Evolutionary conservation across 2,888 invertebrate species (phyloP).

Genomic region (Eucriotettix oculatus): DNA sequence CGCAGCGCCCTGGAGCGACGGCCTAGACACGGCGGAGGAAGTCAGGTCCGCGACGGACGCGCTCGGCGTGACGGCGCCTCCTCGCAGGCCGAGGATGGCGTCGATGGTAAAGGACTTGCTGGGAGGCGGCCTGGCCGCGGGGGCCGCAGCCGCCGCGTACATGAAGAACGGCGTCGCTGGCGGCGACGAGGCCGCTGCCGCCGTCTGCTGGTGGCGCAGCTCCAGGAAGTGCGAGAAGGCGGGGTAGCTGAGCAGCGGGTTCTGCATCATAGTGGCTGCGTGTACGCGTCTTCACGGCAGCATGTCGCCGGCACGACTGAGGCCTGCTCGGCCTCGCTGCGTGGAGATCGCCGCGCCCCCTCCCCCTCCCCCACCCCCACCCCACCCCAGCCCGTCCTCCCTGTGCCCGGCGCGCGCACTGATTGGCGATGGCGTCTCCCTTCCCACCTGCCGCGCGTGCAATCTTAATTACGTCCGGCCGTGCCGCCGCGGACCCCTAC

Average conservation of each 20-base stretch:
- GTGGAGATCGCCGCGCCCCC: background rate
- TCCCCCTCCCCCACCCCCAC: background rate
- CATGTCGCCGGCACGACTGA: background rate
- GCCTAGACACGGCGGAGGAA: background rate
- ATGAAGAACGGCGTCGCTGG: slow-evolving; percentile 3
- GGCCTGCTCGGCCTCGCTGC: background rate
- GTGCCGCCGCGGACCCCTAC: background rate
- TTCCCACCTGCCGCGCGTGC: background rate
- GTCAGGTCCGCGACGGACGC: slow-evolving; percentile 1
- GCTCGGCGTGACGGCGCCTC: background rate
- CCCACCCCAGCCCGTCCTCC: background rate
- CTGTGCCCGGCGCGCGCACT: background rate
- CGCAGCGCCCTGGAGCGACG: background rate
- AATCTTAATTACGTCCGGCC: too few species aligned
- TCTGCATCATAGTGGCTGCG: slow-evolving; percentile 16
- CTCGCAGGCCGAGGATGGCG: slow-evolving; percentile 55
- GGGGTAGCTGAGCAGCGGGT: slow-evolving; percentile 17
- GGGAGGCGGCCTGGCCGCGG: slow-evolving; percentile 18
- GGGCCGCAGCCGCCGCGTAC: slow-evolving; percentile 18
- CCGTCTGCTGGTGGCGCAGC: slow-evolving; percentile 14
- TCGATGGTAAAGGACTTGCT: slow-evolving; percentile 76
- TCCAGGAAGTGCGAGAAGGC: slow-evolving; percentile 16
- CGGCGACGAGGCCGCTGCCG: background rate
- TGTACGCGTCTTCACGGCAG: background rate
- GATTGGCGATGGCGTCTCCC: background rate